phyloP scores from a whole-genome alignment of 1,140 invertebrate species.

The Leptinotarsa defecta region DNA sequence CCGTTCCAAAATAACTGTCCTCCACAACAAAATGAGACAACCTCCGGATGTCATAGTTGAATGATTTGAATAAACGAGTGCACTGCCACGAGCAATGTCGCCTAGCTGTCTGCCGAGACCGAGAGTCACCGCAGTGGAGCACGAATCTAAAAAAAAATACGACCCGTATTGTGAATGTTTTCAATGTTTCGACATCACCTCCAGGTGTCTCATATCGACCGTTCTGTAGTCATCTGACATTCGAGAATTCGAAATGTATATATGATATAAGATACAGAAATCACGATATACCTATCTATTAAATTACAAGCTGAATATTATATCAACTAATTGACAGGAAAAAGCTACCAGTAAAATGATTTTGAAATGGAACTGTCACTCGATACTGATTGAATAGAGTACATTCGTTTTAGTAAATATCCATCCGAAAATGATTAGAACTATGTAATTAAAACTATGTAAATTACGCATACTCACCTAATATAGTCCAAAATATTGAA shows the following conservation, averaged over 20 bases:
- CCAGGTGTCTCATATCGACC: slow-evolving; percentile 1
- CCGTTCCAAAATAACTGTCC: not conserved
- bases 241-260: not conserved
- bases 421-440: too few relatives aligned
- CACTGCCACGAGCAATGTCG: slow-evolving; percentile 1
- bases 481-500: too few relatives aligned
- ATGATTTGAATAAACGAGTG: not conserved
- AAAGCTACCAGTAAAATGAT: too few relatives aligned
- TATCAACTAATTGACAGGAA: too few relatives aligned
- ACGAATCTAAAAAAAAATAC: not conserved
- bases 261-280: not conserved
- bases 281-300: not conserved
- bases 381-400: too few relatives aligned
- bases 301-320: not conserved
- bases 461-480: too few relatives aligned
- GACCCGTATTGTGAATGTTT: slow-evolving; percentile 3
- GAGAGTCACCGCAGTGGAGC: not conserved
- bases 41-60: not conserved
- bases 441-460: too few relatives aligned
- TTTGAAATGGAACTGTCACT: too few relatives aligned
- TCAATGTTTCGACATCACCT: slow-evolving; percentile 3
- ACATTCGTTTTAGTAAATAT: too few relatives aligned
- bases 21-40: not conserved
- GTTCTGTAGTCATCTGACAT: not conserved
- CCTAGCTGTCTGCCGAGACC: not conserved